These are phyloP conservation scores for Matsumurasca onukii DNA, from an alignment of 1,140 invertebrate genomes.

Conservation along the genomic window DNA sequence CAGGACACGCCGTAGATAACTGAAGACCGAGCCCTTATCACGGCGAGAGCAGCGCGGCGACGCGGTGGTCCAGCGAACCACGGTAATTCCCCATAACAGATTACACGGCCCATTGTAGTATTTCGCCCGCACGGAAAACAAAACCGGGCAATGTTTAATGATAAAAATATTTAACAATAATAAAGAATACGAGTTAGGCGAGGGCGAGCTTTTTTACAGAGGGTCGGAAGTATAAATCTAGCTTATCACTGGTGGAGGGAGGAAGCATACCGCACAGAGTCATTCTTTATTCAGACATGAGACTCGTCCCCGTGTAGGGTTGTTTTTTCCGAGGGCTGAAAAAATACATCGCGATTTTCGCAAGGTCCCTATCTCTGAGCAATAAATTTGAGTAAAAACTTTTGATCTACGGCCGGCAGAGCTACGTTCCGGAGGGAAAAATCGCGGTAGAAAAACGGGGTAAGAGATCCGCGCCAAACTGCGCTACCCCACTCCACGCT, in stretches of 20 bases:
- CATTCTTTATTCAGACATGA: constrained; percentile 31
- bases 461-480: constrained; percentile 29
- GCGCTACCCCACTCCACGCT: constrained; percentile 22
- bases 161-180: constrained; percentile 29
- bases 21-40: constrained; percentile 17
- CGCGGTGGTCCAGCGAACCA: neutral
- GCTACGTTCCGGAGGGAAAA: constrained; percentile 25
- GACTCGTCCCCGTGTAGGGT: constrained; percentile 28
- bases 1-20: neutral
- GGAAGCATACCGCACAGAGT: constrained; percentile 28
- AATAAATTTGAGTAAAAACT: constrained; percentile 32
- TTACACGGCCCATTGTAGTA: constrained; percentile 18
- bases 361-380: constrained; percentile 29
- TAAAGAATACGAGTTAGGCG: constrained; percentile 19
- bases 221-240: constrained; percentile 31
- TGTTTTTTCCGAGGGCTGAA: constrained; percentile 27
- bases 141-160: constrained; percentile 21
- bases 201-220: constrained; percentile 25
- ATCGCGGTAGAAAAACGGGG: constrained; percentile 23
- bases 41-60: neutral
- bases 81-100: neutral
- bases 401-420: constrained; percentile 27
- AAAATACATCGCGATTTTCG: constrained; percentile 32
- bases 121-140: constrained; percentile 14
- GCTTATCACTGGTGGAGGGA: constrained; percentile 21